Percentiles rank a stretch among this genome's conserved stretches.
These are phyloP conservation scores for Orchestes rusci DNA, from an alignment of 2,888 invertebrate genomes.

Conservation along the genomic window DNA sequence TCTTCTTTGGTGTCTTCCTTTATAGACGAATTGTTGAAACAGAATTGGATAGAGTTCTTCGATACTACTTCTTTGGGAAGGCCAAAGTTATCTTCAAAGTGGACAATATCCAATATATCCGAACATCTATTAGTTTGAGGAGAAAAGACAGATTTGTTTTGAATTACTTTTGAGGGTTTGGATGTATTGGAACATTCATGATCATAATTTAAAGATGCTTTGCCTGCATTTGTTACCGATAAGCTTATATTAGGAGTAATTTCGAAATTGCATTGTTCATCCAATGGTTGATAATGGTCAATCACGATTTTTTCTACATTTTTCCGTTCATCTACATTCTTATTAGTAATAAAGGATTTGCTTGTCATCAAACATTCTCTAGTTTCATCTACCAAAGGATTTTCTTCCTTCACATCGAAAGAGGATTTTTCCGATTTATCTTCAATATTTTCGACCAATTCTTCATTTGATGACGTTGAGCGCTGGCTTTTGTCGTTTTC, in stretches of 20 bases:
- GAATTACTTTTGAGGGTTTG: conserved; percentile 35
- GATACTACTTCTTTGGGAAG: conserved; percentile 53
- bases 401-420: too few species aligned
- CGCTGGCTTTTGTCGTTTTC: too few species aligned
- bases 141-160: conserved; percentile 62
- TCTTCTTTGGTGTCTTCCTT: conserved; percentile 77
- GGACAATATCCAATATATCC: conserved; percentile 46
- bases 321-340: too few species aligned
- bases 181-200: conserved; percentile 29
- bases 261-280: too few species aligned
- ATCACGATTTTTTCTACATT: too few species aligned
- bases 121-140: conserved; percentile 53
- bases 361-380: too few species aligned
- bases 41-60: conserved; percentile 52
- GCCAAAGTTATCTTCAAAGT: conserved; percentile 55
- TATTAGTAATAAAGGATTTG: too few species aligned
- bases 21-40: conserved; percentile 59
- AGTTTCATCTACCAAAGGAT: too few species aligned
- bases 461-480: conserved; percentile 33
- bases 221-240: conserved; percentile 5
- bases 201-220: too few species aligned
- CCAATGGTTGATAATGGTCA: too few species aligned
- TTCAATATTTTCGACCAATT: conserved; percentile 29
- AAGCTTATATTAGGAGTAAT: too few species aligned
- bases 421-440: too few species aligned